Base-by-base conservation (phyloP, 2,888 invertebrate genomes). In the Epinotia nisella region DNA sequence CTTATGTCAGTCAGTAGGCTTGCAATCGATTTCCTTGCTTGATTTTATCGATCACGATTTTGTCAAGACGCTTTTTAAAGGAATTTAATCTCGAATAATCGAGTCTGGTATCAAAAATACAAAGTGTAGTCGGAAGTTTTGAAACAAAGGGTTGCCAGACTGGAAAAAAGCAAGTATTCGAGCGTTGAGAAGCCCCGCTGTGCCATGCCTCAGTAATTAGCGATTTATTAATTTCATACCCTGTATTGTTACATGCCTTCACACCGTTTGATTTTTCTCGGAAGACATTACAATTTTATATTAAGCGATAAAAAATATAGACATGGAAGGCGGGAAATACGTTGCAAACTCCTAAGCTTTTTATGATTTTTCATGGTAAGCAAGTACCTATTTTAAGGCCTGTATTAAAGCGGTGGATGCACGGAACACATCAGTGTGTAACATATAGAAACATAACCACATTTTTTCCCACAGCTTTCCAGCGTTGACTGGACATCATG, bases 191-290 rank as follows among this genome's bases (percentile, higher is more conserved):
- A 67, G 15, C 19, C 59, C 49, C 67, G 58, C 49, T 49, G 67
- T 19, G 45, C 58, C 11, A 29, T 66, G 59, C 19, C 56, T 49
- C 29, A 1, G 58, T 59, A 59, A 59, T 68, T 68, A 39, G 59
- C 59, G 56, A 49, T 68, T 68, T 68, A 68, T 59, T 68, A 68
- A 68, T 59, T 49, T 49, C 67, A 66, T 66, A 59, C 59, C 15
- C 49, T 17, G 58, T 49, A 68, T 59, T 68, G 58, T 68, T 68
- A 49, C 67, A 68, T 68, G 49, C 67, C 67, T 68, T 68, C 67
- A 68, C 67, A 68, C 67, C 19, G 17, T 59, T 68, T 68, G 49
- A 59, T 24, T 67, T 67, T 68, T 68, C 67, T 49, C 59, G 11
- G 55, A 41, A 66, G 21, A 45, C n/a, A 66, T 66, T 21, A 53